A percentile compares a stretch with the other conserved stretches of the same genome.
Conservation (phyloP, 2,888 invertebrate species). For the Drosophila yooni region DNA sequence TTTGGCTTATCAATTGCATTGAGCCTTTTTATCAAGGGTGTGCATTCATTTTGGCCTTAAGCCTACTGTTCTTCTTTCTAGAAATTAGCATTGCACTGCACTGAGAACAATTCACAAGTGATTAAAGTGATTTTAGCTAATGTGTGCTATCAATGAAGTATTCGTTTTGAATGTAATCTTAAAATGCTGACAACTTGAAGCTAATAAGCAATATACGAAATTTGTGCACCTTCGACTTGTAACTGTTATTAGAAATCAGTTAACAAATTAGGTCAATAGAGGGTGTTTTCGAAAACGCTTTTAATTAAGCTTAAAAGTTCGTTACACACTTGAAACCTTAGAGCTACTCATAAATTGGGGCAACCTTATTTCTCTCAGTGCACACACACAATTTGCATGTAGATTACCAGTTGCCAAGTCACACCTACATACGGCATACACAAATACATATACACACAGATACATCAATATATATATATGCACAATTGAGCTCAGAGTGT, state of each 20-base stretch:
- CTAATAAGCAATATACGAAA: background rate
- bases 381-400: conserved; percentile 66
- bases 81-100: conserved; percentile 53
- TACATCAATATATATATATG: conserved; percentile 6
- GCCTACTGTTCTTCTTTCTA: conserved; percentile 34
- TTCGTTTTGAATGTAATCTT: too few species aligned
- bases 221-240: background rate
- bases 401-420: conserved; percentile 47
- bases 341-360: background rate
- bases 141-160: background rate
- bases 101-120: conserved; percentile 27
- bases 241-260: background rate
- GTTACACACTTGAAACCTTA: background rate
- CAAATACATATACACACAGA: conserved; percentile 13
- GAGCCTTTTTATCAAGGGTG: conserved; percentile 48
- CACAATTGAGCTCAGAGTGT: conserved; percentile 63
- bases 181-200: background rate
- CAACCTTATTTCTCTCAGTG: conserved; percentile 46
- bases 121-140: background rate
- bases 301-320: too few species aligned
- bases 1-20: conserved; percentile 76
- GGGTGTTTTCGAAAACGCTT: too few species aligned
- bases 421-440: conserved; percentile 3
- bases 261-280: too few species aligned
- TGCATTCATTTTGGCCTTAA: conserved; percentile 49